Evolutionary conservation across 2,113 vertebrate genomes (phyloP), one percentile per base, ranked within the genome.

Genomic region (Psilopogon haemacephalus): DNA sequence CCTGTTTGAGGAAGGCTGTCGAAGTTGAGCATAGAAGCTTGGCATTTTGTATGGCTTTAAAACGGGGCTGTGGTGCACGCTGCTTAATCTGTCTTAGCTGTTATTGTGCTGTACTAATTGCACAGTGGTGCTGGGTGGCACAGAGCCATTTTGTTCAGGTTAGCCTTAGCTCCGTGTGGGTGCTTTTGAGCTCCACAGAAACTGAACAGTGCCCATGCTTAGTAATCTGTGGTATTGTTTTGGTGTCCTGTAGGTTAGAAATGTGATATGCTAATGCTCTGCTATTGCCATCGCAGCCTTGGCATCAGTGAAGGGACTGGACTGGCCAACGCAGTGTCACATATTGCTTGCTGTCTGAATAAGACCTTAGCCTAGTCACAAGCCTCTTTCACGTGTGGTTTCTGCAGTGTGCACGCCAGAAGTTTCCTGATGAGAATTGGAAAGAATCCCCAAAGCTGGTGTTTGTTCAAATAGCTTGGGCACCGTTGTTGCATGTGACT

Each of bases 241-340:
- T 73, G 75, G 71, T 46, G 82, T 73, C 91, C 59, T 54, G 89
- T 73, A 91, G 88, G 92, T 94, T 89, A 56, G 94, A 94, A 95
- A 95, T 91, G 94, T 40, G 92, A 89, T 91, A 94, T 91, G 93
- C 75, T 95, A 95, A 96, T 95, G 71, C 78, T 91, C 72, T 59
- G 46, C 52, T 87, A 26, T 76, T 87, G 88, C 87, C 60, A 24
- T 55, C 9, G 1, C 33, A 58, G 80, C 78, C 38, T 91, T 95
- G 96, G 90, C 93, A 74, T 58, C n/a, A 67, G 65, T 2, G 3
- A 46, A 89, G 50, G 62, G 60, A 63, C 60, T 15, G 55, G 38
- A 24, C 84, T 79, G 88, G 48, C 69, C 72, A 54, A 48, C 78
- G 88, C 62, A 58, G 80, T 5, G 2, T 48, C 69, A 48, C 76